Base-by-base conservation (phyloP, 2,888 invertebrate species). In the Mylabris sibirica region DNA sequence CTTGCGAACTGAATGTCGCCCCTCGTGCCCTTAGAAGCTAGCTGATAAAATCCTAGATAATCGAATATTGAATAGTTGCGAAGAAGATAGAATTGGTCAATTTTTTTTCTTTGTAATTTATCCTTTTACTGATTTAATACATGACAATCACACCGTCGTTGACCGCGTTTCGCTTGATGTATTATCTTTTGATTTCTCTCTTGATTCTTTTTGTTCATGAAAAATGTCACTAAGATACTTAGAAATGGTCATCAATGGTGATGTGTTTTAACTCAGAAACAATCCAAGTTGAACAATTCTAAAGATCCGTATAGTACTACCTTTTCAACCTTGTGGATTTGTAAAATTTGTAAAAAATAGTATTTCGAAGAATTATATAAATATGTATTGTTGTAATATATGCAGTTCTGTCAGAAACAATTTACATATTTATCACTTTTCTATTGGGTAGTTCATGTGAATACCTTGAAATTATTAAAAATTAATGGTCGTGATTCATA, bases 361-460 rank as follows among this genome's bases (percentile, higher is more conserved):
- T 9, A 44, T 17, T 44, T 44, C 44, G 44, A 44, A n/a, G 44
- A 44, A 44, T 30, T 30, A 8, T 30, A 30, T 30, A 30, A 30
- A 30, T 30, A 30, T 30, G 30, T 5, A 30, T 30, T 30, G 30
- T 44, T 8, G 5, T 44, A 6, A n/a, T n/a, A 17, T 44, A 44
- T 44, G 44, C 44, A 17, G 6, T 44, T 44, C 44, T 17, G 44
- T 44, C 44, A n/a, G 44, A 1, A n/a, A 44, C 3, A 5, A 44
- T 44, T 44, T 44, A 17, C 44, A 44, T 44, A 44, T 44, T 44
- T 44, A 44, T 44, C 44, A 44, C 44, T n/a, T 44, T 44, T n/a
- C 17, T 4, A 44, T n/a, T 17, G 17, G 44, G 44, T 17, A n/a
- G 41, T 41, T 41, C 41, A 5, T 4, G 34, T 34, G 34, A 34